phyloP scores from a whole-genome alignment of 2,797 vertebrate genomes.

The Rousettus madagascariensis region DNA sequence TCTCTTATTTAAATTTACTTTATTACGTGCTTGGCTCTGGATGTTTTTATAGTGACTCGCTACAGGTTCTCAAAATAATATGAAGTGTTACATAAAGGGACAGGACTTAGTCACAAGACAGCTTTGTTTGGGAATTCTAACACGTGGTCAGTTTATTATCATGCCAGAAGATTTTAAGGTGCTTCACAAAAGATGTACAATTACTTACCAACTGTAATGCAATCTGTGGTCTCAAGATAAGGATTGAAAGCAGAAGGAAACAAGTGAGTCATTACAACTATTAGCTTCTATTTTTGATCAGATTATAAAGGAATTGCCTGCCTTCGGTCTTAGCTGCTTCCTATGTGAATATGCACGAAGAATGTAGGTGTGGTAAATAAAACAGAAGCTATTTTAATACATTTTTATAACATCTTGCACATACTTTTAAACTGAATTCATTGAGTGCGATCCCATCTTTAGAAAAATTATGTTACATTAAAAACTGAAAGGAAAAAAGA shows the following conservation, averaged over 20 bases:
- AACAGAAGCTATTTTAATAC: slow-evolving; percentile 75
- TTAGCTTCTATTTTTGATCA: slow-evolving; percentile 71
- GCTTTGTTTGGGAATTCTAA: slow-evolving; percentile 77
- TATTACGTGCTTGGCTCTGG: not conserved
- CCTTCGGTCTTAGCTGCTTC: slow-evolving; percentile 76
- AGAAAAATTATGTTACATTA: not conserved
- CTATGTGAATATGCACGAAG: slow-evolving; percentile 67
- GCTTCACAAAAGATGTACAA: slow-evolving; percentile 76
- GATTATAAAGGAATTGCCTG: slow-evolving; percentile 75
- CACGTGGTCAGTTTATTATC: slow-evolving; percentile 61
- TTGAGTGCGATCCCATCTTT: not conserved
- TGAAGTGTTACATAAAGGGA: slow-evolving; percentile 55
- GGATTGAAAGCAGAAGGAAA: slow-evolving; percentile 73
- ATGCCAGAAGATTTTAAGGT: slow-evolving; percentile 63
- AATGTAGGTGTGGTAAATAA: slow-evolving; percentile 80
- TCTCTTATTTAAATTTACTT: slow-evolving; percentile 14
- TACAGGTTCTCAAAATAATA: slow-evolving; percentile 56
- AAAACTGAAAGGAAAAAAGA: not conserved
- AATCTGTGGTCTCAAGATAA: slow-evolving; percentile 79
- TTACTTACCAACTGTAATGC: slow-evolving; percentile 63
- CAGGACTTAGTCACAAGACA: slow-evolving; percentile 56
- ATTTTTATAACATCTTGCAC: slow-evolving; percentile 55
- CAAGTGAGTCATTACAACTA: slow-evolving; percentile 71
- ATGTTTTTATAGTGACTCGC: slow-evolving; percentile 46
- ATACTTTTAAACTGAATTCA: slow-evolving; percentile 35